Conservation (phyloP, 2,113 vertebrate genomes). For the Apus apus region DNA sequence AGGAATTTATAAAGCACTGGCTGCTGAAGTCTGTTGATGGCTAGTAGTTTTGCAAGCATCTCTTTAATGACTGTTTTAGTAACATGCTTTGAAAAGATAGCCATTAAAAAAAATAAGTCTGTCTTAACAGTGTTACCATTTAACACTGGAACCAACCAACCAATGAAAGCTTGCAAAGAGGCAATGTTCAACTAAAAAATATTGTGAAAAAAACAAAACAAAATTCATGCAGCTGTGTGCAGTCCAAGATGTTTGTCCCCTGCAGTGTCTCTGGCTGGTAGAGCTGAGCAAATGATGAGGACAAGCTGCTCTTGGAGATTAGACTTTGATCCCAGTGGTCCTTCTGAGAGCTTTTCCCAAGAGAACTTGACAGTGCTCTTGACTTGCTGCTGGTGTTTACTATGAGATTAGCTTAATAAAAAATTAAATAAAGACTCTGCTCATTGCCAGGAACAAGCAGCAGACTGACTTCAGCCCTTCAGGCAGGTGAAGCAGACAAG, state of each 20-base stretch:
- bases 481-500: background rate
- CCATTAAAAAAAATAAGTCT: background rate
- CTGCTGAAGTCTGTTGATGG: background rate
- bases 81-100: rapidly evolving
- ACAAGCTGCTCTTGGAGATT: background rate
- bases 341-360: background rate
- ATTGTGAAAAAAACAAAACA: background rate
- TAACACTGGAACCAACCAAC: background rate
- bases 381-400: background rate
- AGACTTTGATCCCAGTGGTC: background rate
- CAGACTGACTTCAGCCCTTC: background rate
- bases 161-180: background rate
- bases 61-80: background rate
- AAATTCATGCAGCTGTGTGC: too few species aligned
- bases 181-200: background rate
- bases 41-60: background rate
- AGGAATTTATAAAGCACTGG: background rate
- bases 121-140: background rate
- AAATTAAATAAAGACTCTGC: background rate
- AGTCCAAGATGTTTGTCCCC: background rate
- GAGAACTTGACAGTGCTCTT: background rate
- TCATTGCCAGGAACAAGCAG: background rate
- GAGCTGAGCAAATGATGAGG: background rate
- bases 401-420: background rate
- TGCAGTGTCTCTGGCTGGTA: background rate